Base-by-base conservation (phyloP, 2,113 vertebrate species). In the Cinclus cinclus region DNA sequence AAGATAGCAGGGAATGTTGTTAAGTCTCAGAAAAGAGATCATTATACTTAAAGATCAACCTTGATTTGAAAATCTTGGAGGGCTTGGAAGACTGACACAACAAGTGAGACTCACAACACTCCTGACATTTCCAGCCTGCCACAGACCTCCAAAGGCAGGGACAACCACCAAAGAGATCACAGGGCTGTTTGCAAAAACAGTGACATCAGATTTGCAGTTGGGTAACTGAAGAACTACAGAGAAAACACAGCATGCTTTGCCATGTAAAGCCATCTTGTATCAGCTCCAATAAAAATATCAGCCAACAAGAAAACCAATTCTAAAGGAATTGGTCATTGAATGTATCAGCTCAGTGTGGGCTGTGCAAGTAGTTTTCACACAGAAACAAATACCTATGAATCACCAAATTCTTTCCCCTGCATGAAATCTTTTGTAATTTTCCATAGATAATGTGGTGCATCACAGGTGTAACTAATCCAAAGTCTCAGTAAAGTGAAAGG, bases 351-450 rank as follows among this genome's bases (percentile, higher is more conserved):
- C 30, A 44, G 87, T 7, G 77, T 79, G 71, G 91, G 94, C 63
- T 71, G 84, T 71, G 62, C 75, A 70, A 76, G 55, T 3, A 62
- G 71, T 85, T 90, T 52, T 80, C 70, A 93, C 75, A 79, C 28
- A 60, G 41, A 47, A 95, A 88, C 53, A 85, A 95, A 90, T 70
- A 50, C 62, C 44, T 82, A 30, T 94, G 94, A 97, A 94, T 91
- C 92, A 95, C 58, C 59, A 68, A 68, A 92, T 59, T 60, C 60
- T 71, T 65, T 89, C 31, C 58, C 25, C n/a, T 86, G 62, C 20
- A 25, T 0, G 6, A 84, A 65, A 85, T 68, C 24, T 87, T 70
- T 37, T 60, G 62, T 89, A 46, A 71, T 92, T 96, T 94, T 94
- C 91, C 87, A 75, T 0, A 84, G 80, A 93, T 63, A 59, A 15